These are phyloP conservation scores for Monochamus alternatus DNA, from an alignment of 2,888 invertebrate species.

Conservation along the genomic window DNA sequence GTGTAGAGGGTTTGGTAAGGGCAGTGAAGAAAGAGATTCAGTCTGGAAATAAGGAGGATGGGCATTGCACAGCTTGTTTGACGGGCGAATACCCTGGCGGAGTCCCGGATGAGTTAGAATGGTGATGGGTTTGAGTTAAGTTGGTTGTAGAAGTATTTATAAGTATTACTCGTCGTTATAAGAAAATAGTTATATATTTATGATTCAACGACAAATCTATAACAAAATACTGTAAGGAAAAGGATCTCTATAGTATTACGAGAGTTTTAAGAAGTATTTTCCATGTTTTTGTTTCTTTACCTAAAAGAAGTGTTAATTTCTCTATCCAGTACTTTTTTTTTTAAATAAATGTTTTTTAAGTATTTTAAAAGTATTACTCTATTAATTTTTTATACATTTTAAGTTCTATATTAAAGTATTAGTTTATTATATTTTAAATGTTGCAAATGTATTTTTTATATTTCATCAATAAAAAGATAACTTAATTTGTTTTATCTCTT, in stretches of 20 bases:
- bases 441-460: background rate
- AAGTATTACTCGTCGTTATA: background rate
- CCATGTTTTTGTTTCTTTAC: background rate
- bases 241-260: background rate
- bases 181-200: background rate
- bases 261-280: background rate
- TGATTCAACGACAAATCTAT: no score
- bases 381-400: no score
- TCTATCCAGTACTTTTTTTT: no score
- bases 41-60: slow-evolving; percentile 77
- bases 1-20: slow-evolving; percentile 91
- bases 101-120: slow-evolving; percentile 76
- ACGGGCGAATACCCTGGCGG: slow-evolving; percentile 95
- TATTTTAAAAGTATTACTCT: background rate
- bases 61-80: slow-evolving; percentile 96
- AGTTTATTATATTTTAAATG: background rate
- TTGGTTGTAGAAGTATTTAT: background rate
- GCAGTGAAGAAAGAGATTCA: slow-evolving; percentile 89
- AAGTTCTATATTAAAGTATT: background rate
- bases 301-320: background rate
- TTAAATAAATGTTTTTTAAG: background rate
- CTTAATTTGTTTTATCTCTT: background rate
- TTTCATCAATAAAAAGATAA: background rate
- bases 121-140: slow-evolving; percentile 64
- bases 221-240: background rate